Evolutionary conservation across 2,113 vertebrate genomes (phyloP).

Genomic region (Pyxicephalus adspersus): DNA sequence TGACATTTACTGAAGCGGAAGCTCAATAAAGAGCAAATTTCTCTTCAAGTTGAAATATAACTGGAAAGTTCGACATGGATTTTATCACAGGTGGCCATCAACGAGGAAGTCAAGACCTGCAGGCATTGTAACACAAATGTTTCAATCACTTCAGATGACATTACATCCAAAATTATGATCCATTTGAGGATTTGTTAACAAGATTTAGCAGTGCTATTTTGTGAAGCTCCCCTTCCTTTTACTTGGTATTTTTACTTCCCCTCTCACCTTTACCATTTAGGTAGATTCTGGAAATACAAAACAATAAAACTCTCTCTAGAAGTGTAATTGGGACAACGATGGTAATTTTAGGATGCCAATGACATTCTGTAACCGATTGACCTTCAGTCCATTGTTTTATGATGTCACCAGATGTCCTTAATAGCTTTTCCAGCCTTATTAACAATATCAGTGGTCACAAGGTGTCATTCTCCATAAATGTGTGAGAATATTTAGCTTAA

Average conservation of each 20-base stretch:
- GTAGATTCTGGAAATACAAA: conserved; percentile 50
- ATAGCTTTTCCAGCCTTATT: conserved; percentile 39
- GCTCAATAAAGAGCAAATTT: conserved; percentile 47
- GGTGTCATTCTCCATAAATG: conserved; percentile 1
- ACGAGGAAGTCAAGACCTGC: conserved; percentile 32
- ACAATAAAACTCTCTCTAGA: conserved; percentile 52
- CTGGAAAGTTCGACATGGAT: conserved; percentile 6
- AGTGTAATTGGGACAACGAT: conserved; percentile 48
- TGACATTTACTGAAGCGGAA: conserved; percentile 44
- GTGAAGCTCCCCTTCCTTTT: conserved; percentile 19
- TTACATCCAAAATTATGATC: conserved; percentile 37
- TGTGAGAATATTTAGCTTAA: conserved; percentile 30
- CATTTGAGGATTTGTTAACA: conserved; percentile 52
- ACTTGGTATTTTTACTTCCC: conserved; percentile 32
- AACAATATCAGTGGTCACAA: conserved; percentile 21
- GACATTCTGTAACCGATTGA: conserved; percentile 55
- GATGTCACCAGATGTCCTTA: conserved; percentile 40
- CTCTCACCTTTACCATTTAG: conserved; percentile 46
- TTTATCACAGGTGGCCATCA: conserved; percentile 31
- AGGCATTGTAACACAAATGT: conserved; percentile 33
- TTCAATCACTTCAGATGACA: conserved; percentile 28
- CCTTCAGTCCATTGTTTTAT: conserved; percentile 49
- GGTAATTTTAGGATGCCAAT: conserved; percentile 34
- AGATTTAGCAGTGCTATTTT: conserved; percentile 42
- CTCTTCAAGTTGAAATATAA: conserved; percentile 38